Percentiles rank a stretch among this genome's conserved stretches.
phyloP scores from a whole-genome alignment of 1,140 invertebrate genomes.

The Popillia japonica region DNA sequence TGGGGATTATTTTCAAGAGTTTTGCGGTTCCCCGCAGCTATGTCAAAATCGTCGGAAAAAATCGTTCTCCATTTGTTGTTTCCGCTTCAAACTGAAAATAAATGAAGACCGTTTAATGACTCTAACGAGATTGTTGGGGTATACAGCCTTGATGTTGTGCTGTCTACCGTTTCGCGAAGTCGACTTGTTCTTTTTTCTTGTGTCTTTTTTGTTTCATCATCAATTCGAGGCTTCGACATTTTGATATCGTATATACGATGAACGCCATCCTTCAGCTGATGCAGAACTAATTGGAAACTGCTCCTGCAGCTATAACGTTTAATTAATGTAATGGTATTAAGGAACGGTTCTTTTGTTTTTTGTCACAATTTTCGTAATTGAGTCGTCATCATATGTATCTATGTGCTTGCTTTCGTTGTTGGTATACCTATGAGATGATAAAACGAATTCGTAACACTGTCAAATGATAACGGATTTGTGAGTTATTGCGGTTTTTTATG shows the following conservation, averaged over 20 bases:
- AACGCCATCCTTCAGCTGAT: not conserved
- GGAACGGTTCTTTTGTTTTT: not conserved
- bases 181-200: not conserved
- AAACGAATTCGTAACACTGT: too few relatives aligned
- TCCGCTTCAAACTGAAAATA: not conserved
- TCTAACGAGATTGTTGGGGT: constrained; percentile 6
- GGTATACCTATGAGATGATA: too few relatives aligned
- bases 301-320: not conserved
- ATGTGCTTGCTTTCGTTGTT: too few relatives aligned
- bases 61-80: not conserved
- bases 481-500: too few relatives aligned
- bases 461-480: too few relatives aligned
- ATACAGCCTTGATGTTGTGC: not conserved
- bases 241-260: not conserved
- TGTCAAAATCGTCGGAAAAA: not conserved
- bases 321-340: not conserved
- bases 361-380: not conserved
- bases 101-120: constrained; percentile 8
- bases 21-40: constrained; percentile 10
- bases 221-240: not conserved
- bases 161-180: not conserved
- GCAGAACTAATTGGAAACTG: constrained; percentile 11
- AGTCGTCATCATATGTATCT: not conserved
- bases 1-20: not conserved
- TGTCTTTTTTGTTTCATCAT: too few relatives aligned